Evolutionary conservation across 2,888 invertebrate genomes (phyloP).

Genomic region (Lasioglossum lativentre): DNA sequence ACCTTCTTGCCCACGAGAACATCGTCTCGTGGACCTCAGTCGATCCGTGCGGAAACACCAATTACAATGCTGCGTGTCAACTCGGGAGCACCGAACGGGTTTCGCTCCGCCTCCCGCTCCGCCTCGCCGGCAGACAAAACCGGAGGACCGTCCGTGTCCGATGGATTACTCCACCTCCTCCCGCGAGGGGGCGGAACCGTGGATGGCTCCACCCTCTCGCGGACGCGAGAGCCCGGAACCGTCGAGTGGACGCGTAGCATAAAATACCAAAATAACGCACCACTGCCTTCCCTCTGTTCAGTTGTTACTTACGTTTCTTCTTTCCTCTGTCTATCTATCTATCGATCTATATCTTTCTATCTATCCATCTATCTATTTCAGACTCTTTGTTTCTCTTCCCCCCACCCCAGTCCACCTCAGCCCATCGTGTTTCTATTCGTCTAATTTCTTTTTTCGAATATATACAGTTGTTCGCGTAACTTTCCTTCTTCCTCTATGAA

Average conservation of each 20-base stretch:
- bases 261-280: constrained; percentile 79
- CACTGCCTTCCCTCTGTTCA: constrained; percentile 79
- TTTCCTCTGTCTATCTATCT: constrained; percentile 30
- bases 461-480: background rate
- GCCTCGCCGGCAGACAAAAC: background rate
- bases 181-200: background rate
- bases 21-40: constrained; percentile 52
- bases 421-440: background rate
- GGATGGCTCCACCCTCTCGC: constrained; percentile 1
- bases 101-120: background rate
- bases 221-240: background rate
- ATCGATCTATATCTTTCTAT: background rate
- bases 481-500: background rate
- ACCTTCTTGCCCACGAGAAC: constrained; percentile 42
- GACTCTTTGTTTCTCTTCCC: background rate
- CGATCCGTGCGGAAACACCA: constrained; percentile 70
- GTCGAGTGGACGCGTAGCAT: constrained; percentile 26
- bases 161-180: background rate
- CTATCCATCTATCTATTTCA: background rate
- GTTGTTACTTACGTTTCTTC: constrained; percentile 64
- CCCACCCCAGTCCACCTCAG: background rate
- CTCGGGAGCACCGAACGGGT: background rate
- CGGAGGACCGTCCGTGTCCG: background rate
- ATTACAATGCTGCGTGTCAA: constrained; percentile 40
- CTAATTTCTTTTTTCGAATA: background rate